phyloP scores from a whole-genome alignment of 2,113 vertebrate genomes.

The Thamnaconus septentrionalis region DNA sequence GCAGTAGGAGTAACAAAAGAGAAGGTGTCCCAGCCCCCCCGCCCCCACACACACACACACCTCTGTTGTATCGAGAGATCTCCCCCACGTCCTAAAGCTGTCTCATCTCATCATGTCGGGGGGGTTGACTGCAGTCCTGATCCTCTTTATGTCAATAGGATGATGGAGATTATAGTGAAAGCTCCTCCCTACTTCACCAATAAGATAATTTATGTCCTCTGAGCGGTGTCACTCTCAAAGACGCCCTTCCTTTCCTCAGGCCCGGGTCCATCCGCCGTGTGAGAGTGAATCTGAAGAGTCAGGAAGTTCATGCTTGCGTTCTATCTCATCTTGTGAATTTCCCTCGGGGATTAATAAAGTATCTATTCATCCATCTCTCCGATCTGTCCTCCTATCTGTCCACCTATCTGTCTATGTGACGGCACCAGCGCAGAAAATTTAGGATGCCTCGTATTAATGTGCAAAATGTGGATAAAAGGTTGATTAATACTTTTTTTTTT shows the following conservation, averaged over 20 bases:
- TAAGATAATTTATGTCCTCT: constrained; percentile 60
- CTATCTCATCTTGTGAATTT: no score
- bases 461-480: no score
- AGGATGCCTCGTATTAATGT: no score
- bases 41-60: not conserved
- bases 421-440: no score
- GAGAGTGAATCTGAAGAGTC: no score
- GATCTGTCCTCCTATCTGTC: no score
- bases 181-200: constrained; percentile 63
- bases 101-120: constrained; percentile 60
- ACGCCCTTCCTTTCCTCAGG: constrained; percentile 13
- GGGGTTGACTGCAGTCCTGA: constrained; percentile 58
- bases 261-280: constrained; percentile 13
- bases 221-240: constrained; percentile 53
- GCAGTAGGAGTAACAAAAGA: not conserved
- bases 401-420: no score
- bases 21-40: not conserved
- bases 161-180: constrained; percentile 69
- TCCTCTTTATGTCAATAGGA: constrained; percentile 72
- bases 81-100: constrained; percentile 45
- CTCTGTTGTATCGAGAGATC: constrained; percentile 55
- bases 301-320: no score
- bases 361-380: no score
- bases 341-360: no score
- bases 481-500: no score